Conservation (phyloP, 2,113 vertebrate genomes). For the Gavia stellata region DNA sequence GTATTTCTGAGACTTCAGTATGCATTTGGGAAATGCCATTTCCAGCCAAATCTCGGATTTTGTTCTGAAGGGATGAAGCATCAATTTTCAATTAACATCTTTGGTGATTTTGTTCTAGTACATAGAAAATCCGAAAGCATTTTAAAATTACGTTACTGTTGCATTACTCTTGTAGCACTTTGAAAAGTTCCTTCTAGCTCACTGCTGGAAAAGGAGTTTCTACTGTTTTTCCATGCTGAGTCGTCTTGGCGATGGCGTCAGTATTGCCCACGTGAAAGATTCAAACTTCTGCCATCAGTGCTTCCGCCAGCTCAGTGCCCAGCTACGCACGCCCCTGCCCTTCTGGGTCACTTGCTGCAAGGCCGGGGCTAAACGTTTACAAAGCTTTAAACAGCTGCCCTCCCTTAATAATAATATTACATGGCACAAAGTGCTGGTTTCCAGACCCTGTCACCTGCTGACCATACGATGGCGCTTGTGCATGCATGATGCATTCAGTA, state of each 20-base stretch:
- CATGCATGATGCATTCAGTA: fast-evolving
- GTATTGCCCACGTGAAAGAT: not conserved
- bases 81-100: not conserved
- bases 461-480: not conserved
- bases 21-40: not conserved
- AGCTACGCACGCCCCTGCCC: fast-evolving
- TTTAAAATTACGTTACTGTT: not conserved
- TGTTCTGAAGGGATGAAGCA: not conserved
- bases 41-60: not conserved
- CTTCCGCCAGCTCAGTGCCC: not conserved
- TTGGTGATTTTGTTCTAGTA: not conserved
- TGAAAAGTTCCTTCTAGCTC: not conserved
- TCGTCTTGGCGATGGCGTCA: not conserved
- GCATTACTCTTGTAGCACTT: not conserved
- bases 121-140: not conserved
- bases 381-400: not conserved
- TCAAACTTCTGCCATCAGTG: not conserved
- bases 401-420: no score
- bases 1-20: not conserved
- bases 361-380: not conserved
- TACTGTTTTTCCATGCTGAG: not conserved
- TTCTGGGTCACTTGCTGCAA: not conserved
- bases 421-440: fast-evolving
- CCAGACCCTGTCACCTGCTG: not conserved
- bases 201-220: not conserved